These are phyloP conservation scores for Acleris cristana DNA, from an alignment of 2,888 invertebrate species.

Conservation along the genomic window DNA sequence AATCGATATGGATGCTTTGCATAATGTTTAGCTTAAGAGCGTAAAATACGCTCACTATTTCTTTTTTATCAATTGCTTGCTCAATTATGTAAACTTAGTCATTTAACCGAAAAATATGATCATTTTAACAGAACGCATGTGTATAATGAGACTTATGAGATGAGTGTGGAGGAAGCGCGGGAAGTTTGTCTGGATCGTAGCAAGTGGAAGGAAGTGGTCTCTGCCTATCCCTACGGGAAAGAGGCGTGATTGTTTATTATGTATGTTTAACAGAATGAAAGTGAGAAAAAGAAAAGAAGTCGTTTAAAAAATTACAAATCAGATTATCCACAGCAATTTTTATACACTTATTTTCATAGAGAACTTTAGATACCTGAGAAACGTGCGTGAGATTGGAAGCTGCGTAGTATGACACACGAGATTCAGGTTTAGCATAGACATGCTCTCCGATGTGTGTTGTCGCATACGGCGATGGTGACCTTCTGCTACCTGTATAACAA, in stretches of 20 bases:
- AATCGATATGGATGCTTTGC: no score
- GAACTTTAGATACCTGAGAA: constrained; percentile 80
- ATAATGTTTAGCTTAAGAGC: no score
- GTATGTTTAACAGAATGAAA: no score
- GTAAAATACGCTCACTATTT: no score
- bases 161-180: no score
- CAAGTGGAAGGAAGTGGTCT: no score
- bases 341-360: neutral
- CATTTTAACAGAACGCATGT: no score
- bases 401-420: constrained; percentile 89
- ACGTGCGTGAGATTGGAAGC: constrained; percentile 90
- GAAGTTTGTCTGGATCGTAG: no score
- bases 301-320: neutral
- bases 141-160: no score
- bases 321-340: neutral
- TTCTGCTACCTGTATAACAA: constrained; percentile 64
- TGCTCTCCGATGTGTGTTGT: constrained; percentile 85
- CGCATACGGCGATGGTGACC: constrained; percentile 89
- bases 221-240: no score
- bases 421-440: constrained; percentile 85
- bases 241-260: no score
- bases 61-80: no score
- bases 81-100: neutral
- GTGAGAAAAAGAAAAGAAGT: neutral
- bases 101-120: neutral